A percentile compares a stretch with the other conserved stretches of the same genome.
phyloP scores from a whole-genome alignment of 2,888 invertebrate species.

The Theretra japonica region DNA sequence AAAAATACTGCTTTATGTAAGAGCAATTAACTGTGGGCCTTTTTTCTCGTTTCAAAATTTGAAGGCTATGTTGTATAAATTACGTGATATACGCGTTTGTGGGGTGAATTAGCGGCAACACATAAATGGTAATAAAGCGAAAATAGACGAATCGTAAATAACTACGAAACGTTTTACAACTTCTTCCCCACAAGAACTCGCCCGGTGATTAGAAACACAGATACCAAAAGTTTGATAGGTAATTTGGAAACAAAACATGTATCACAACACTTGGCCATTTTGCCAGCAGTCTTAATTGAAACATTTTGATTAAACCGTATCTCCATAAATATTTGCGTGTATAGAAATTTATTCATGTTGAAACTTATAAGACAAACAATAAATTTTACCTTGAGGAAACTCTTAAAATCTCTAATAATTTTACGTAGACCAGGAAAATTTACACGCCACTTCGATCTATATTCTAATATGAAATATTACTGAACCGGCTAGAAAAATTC shows the following conservation, averaged over 20 bases:
- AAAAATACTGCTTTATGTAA: conserved; percentile 13
- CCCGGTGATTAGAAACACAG: conserved; percentile 53
- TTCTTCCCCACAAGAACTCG: conserved; percentile 52
- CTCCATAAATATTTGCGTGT: conserved; percentile 18
- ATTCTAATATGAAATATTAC: conserved; percentile 10
- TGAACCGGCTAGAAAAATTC: background rate
- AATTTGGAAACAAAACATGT: conserved; percentile 29
- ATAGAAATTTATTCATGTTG: background rate
- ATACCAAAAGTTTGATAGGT: conserved; percentile 53
- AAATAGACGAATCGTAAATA: conserved; percentile 67
- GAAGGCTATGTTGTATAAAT: conserved; percentile 51
- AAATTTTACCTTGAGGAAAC: background rate
- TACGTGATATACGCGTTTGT: conserved; percentile 56
- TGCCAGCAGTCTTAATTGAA: conserved; percentile 13
- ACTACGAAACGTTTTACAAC: conserved; percentile 62
- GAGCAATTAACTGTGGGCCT: conserved; percentile 50
- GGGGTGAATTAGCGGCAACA: conserved; percentile 56
- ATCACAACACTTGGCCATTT: conserved; percentile 26
- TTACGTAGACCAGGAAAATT: background rate
- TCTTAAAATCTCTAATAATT: conserved; percentile 1
- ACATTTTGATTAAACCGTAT: conserved; percentile 11
- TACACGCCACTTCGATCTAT: background rate
- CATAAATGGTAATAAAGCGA: conserved; percentile 62
- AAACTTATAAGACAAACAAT: background rate
- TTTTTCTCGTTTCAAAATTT: conserved; percentile 46